These are phyloP conservation scores for Rhadinocentrus ornatus DNA, from an alignment of 2,797 vertebrate species.

Conservation along the genomic window DNA sequence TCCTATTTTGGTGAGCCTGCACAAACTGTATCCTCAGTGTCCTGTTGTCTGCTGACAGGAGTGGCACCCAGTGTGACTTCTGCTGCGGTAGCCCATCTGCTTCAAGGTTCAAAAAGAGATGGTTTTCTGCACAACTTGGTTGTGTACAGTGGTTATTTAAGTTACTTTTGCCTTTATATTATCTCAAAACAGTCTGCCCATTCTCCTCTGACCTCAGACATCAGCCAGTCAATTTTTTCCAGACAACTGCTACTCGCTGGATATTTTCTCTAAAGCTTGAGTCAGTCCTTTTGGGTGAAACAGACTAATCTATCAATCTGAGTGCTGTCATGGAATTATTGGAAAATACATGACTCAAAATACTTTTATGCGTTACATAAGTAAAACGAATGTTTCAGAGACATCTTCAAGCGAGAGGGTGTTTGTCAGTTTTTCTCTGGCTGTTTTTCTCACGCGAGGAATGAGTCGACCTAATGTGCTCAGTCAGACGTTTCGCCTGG, in stretches of 20 bases:
- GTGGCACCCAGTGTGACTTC: background rate
- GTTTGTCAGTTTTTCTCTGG: slow-evolving; percentile 27
- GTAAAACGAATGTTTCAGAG: slow-evolving; percentile 6
- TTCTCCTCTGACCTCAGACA: no score
- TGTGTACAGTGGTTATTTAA: no score
- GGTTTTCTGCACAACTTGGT: no score
- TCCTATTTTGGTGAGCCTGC: background rate
- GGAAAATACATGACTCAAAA: background rate
- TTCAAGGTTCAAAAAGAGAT: no score
- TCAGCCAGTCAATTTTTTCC: no score
- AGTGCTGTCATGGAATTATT: slow-evolving; percentile 1
- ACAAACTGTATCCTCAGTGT: background rate
- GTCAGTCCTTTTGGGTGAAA: slow-evolving; percentile 44
- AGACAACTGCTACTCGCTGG: no score
- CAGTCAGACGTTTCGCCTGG: slow-evolving; percentile 67
- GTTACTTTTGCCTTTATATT: no score
- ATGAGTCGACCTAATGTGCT: slow-evolving; percentile 68
- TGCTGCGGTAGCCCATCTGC: background rate
- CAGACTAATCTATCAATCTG: slow-evolving; percentile 13
- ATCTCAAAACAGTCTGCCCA: background rate
- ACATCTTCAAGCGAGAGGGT: slow-evolving; percentile 6
- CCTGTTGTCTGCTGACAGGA: background rate
- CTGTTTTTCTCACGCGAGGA: slow-evolving; percentile 76
- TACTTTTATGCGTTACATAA: background rate
- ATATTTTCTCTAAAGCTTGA: no score